Percentiles rank a stretch among this genome's conserved stretches.
Evolutionary conservation across 2,888 invertebrate species (phyloP).

Genomic region (Scaptomyza tumidula): DNA sequence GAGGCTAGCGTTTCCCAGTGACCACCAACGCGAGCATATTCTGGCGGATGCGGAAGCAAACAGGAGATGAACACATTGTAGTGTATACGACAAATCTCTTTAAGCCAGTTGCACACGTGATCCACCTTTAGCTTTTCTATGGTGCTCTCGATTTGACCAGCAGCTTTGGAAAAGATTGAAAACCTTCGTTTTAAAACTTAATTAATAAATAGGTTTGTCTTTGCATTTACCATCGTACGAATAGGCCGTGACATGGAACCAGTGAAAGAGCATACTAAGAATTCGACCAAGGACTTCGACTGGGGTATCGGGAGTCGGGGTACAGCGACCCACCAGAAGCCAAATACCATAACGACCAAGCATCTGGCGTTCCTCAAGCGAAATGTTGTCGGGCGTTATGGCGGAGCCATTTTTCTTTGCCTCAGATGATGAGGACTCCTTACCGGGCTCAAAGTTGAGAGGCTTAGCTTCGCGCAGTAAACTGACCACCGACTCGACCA

Average conservation of each 20-base stretch:
- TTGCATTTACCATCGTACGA: constrained; percentile 93
- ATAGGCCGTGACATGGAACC: constrained; percentile 99
- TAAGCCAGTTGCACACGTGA: constrained; percentile 96
- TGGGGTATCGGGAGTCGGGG: constrained; percentile 91
- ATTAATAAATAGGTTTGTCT: not conserved
- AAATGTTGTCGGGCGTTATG: constrained; percentile 87
- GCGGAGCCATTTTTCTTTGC: constrained; percentile 82
- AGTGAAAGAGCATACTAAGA: constrained; percentile 98
- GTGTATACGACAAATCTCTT: constrained; percentile 92
- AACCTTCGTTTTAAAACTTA: not conserved
- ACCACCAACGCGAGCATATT: constrained; percentile 97
- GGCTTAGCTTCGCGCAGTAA: constrained; percentile 96
- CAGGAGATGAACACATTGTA: constrained; percentile 95
- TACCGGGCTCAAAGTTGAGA: constrained; percentile 88
- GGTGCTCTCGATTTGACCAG: constrained; percentile 92
- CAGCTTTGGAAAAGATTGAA: constrained; percentile 56
- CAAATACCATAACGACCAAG: constrained; percentile 98
- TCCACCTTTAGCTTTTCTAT: constrained; percentile 96
- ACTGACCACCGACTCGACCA: constrained; percentile 96
- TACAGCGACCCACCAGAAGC: constrained; percentile 97
- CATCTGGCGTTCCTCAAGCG: constrained; percentile 94
- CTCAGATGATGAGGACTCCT: constrained; percentile 84
- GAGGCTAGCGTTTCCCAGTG: constrained; percentile 97
- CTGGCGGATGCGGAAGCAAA: constrained; percentile 97
- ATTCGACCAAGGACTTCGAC: constrained; percentile 94